Conservation (phyloP, 2,797 vertebrate species). For the Malacoraja senta region DNA sequence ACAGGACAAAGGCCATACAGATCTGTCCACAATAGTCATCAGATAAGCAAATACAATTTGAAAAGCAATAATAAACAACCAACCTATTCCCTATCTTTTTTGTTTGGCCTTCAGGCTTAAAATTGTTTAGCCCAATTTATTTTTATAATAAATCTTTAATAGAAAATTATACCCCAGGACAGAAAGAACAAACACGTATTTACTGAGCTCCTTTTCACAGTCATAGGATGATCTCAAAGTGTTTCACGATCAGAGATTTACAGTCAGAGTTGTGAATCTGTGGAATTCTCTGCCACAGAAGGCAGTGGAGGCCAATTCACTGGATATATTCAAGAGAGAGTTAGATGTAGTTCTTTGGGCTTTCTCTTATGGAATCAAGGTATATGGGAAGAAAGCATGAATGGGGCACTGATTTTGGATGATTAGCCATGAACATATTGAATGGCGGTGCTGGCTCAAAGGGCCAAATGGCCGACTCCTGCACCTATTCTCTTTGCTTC, state of each 20-base stretch:
- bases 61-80: background rate
- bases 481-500: no score
- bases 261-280: no score
- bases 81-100: background rate
- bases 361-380: no score
- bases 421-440: no score
- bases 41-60: slow-evolving; percentile 11
- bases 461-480: no score
- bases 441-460: no score
- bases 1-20: slow-evolving; percentile 12
- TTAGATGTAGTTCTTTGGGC: no score
- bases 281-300: no score
- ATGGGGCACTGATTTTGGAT: no score
- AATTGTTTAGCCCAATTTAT: background rate
- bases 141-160: background rate
- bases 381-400: no score
- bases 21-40: slow-evolving; percentile 1
- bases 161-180: background rate
- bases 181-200: background rate
- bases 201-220: background rate
- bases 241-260: background rate
- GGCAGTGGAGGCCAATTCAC: no score
- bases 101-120: background rate
- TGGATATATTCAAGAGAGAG: no score
- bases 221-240: background rate